Conservation (phyloP, 2,113 vertebrate genomes). For the Hydropotes inermis region DNA sequence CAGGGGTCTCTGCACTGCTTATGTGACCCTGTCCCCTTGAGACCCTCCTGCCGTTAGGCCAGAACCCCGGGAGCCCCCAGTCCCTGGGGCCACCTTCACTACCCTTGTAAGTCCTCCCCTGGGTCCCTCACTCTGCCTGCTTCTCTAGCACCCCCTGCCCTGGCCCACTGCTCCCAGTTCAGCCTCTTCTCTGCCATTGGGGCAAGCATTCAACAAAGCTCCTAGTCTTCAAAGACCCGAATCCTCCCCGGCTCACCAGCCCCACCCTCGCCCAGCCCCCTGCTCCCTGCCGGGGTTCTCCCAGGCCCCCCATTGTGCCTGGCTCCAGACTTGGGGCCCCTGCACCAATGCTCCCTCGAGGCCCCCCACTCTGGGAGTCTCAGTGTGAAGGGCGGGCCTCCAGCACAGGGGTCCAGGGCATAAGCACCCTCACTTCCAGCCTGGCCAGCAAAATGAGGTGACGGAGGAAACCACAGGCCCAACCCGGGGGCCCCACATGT, state of each 20-base stretch:
- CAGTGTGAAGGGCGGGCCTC: too few relatives aligned
- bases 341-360: neutral
- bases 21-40: too few relatives aligned
- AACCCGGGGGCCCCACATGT: rapidly evolving
- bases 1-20: neutral
- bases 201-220: neutral
- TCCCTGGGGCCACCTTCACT: rapidly evolving
- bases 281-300: rapidly evolving
- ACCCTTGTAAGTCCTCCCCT: neutral
- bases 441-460: neutral
- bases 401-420: neutral
- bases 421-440: neutral
- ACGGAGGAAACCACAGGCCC: neutral
- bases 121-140: neutral
- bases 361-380: neutral
- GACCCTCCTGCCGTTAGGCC: neutral
- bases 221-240: neutral
- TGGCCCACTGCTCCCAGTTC: neutral
- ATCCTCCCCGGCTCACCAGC: rapidly evolving
- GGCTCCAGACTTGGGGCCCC: neutral
- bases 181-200: neutral
- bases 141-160: neutral
- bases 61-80: too few relatives aligned
- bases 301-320: neutral
- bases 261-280: neutral